These are phyloP conservation scores for Strongylocentrotus purpuratus DNA, from an alignment of 35 echinoderm and acorn worm genomes.

Conservation along the genomic window DNA sequence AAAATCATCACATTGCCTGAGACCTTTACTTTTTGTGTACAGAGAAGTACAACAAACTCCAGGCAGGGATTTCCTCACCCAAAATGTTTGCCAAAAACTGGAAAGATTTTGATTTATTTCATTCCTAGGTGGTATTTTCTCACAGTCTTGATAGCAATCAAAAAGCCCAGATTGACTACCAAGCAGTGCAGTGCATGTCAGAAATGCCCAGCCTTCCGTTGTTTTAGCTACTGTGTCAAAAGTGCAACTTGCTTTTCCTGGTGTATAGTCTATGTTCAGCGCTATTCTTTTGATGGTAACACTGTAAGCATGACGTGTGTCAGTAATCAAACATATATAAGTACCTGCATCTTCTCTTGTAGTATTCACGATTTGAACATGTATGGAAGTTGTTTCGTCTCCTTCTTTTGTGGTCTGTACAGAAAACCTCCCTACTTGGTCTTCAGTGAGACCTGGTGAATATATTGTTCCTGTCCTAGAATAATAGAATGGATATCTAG, in stretches of 20 bases:
- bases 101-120: not conserved
- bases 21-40: too few species aligned
- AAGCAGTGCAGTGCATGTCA: not conserved
- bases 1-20: too few species aligned
- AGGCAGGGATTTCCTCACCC: not conserved
- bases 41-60: too few species aligned
- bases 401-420: not conserved
- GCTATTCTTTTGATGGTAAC: not conserved
- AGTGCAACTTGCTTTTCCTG: not conserved
- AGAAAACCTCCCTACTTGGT: not conserved
- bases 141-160: not conserved
- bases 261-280: not conserved
- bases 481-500: not conserved
- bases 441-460: not conserved
- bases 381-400: not conserved
- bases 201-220: not conserved
- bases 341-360: not conserved
- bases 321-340: not conserved
- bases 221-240: not conserved
- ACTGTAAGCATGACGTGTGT: not conserved
- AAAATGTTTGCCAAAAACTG: not conserved
- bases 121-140: not conserved
- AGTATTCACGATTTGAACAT: not conserved
- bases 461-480: not conserved
- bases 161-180: not conserved